These are phyloP conservation scores for Ivindomyrus marchei DNA, from an alignment of 2,113 vertebrate species.

Conservation along the genomic window DNA sequence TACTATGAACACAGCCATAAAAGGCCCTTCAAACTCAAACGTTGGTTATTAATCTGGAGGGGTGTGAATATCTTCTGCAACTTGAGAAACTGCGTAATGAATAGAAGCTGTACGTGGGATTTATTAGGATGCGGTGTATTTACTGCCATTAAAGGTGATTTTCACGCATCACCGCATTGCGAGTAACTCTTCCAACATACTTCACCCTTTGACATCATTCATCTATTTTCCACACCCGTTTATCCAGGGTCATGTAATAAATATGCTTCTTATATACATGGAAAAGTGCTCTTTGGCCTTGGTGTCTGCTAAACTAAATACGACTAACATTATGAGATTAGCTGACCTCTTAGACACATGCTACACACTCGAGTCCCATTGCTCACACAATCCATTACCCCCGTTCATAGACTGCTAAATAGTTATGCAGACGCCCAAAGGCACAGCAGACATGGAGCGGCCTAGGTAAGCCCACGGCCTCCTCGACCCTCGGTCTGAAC, in stretches of 20 bases:
- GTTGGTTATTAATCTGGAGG: not conserved
- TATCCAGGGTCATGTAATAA: not conserved
- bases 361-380: not conserved
- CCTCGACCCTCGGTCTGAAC: not conserved
- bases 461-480: not conserved
- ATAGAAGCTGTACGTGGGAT: not conserved
- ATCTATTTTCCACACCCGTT: not conserved
- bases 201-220: not conserved
- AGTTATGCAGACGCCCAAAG: not conserved
- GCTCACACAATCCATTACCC: not conserved
- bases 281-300: not conserved
- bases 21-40: not conserved
- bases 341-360: not conserved
- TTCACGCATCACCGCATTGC: not conserved
- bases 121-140: not conserved
- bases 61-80: not conserved
- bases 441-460: not conserved
- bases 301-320: not conserved
- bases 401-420: not conserved
- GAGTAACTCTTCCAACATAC: not conserved
- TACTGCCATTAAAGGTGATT: not conserved
- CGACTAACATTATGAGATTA: not conserved
- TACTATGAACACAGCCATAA: not conserved
- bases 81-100: not conserved
- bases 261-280: not conserved